A percentile compares a stretch with the other conserved stretches of the same genome.
These are phyloP conservation scores for Genyomyrus donnyi DNA, from an alignment of 2,113 vertebrate genomes.

Conservation along the genomic window DNA sequence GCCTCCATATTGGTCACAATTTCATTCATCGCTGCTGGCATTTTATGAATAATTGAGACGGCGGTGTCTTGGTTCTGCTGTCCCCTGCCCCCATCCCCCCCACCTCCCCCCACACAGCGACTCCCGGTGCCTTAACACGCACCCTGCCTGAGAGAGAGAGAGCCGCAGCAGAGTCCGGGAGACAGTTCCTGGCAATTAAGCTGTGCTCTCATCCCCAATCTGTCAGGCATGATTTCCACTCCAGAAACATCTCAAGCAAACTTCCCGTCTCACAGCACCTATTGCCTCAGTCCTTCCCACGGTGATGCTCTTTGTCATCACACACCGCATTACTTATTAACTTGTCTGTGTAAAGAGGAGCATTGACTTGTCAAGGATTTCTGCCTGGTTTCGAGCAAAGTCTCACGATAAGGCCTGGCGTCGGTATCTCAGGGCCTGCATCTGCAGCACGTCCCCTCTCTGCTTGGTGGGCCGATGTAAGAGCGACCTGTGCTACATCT, in stretches of 20 bases:
- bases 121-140: slow-evolving; percentile 9
- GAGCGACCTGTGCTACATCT: not conserved
- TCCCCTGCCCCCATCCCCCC: not conserved
- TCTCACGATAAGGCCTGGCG: not conserved
- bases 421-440: not conserved
- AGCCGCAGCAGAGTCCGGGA: slow-evolving; percentile 41
- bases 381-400: not conserved
- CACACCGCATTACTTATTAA: slow-evolving; percentile 15
- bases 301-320: slow-evolving; percentile 9
- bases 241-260: slow-evolving; percentile 39
- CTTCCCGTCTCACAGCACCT: slow-evolving; percentile 32
- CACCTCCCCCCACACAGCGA: not conserved
- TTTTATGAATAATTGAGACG: slow-evolving; percentile 83
- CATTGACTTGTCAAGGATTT: not conserved
- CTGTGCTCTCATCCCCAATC: slow-evolving; percentile 59
- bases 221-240: slow-evolving; percentile 63
- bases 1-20: slow-evolving; percentile 69
- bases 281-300: not conserved
- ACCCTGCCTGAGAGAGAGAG: slow-evolving; percentile 21
- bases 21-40: slow-evolving; percentile 84
- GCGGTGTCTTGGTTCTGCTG: slow-evolving; percentile 60
- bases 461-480: not conserved
- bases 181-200: slow-evolving; percentile 60
- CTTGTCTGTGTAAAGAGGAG: not conserved
- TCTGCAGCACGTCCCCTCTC: not conserved